These are phyloP conservation scores for Metalampra italica DNA, from an alignment of 2,888 invertebrate genomes.

Conservation along the genomic window DNA sequence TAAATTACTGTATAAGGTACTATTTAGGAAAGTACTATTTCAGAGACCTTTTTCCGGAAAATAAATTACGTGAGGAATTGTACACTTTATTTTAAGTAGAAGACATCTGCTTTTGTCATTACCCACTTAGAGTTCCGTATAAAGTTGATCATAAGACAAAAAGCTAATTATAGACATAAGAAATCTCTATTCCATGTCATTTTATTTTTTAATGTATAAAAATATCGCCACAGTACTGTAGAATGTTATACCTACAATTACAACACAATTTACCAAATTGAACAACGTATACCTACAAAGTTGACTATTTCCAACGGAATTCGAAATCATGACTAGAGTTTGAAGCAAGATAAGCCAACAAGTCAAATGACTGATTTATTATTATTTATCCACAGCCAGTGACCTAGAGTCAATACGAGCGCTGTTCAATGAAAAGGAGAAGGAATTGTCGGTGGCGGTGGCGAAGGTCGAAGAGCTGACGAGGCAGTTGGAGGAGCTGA, in stretches of 20 bases:
- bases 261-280: not conserved
- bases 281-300: too few relatives aligned
- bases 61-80: not conserved
- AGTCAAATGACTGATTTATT: too few relatives aligned
- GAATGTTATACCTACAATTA: not conserved
- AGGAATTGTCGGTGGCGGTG: slow-evolving; percentile 97
- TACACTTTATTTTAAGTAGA: too few relatives aligned
- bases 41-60: slow-evolving; percentile 4
- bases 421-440: slow-evolving; percentile 98
- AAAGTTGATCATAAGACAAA: too few relatives aligned
- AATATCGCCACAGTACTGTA: not conserved
- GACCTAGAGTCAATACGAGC: slow-evolving; percentile 98
- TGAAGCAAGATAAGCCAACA: too few relatives aligned
- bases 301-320: too few relatives aligned
- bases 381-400: slow-evolving; percentile 83
- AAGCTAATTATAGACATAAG: too few relatives aligned
- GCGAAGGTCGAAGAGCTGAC: slow-evolving; percentile 98
- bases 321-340: too few relatives aligned
- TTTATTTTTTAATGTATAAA: too few relatives aligned
- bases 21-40: slow-evolving; percentile 3
- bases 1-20: slow-evolving; percentile 18
- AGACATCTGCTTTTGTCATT: too few relatives aligned
- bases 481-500: slow-evolving; percentile 94
- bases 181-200: too few relatives aligned
- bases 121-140: too few relatives aligned